Conservation (phyloP, 2,797 vertebrate species). For the Thalassophryne amazonica region DNA sequence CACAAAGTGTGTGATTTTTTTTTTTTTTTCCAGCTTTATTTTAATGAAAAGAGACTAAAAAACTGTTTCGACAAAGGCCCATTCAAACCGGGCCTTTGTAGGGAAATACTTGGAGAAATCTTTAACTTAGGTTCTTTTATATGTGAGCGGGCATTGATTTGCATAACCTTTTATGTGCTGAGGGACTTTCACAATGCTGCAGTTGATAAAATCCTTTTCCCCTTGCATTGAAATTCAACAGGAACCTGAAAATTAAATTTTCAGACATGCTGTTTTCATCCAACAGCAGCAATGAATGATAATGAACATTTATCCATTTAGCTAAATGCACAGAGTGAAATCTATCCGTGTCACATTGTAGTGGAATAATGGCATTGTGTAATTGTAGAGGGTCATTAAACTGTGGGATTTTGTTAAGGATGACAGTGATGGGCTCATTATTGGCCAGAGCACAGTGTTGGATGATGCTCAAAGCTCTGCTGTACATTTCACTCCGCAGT, state of each 20-base stretch:
- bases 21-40: no score
- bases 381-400: slow-evolving; percentile 26
- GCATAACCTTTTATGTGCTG: neutral
- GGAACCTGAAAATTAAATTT: neutral
- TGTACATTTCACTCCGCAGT: neutral
- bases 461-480: slow-evolving; percentile 12
- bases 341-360: slow-evolving; percentile 13
- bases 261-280: neutral
- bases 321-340: neutral
- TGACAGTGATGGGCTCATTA: slow-evolving; percentile 13
- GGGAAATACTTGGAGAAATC: neutral
- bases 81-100: neutral
- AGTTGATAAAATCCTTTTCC: neutral
- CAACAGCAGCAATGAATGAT: slow-evolving; percentile 3
- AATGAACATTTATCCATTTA: slow-evolving; percentile 5
- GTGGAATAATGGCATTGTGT: slow-evolving; percentile 14
- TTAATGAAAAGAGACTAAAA: no score
- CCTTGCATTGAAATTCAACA: neutral
- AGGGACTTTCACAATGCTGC: neutral
- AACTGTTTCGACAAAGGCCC: neutral
- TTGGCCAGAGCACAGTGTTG: slow-evolving; percentile 1
- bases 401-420: slow-evolving; percentile 7
- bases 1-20: no score
- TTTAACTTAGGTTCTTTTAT: neutral
- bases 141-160: neutral